phyloP scores from a whole-genome alignment of 1,140 invertebrate species.

The Atta colombica region DNA sequence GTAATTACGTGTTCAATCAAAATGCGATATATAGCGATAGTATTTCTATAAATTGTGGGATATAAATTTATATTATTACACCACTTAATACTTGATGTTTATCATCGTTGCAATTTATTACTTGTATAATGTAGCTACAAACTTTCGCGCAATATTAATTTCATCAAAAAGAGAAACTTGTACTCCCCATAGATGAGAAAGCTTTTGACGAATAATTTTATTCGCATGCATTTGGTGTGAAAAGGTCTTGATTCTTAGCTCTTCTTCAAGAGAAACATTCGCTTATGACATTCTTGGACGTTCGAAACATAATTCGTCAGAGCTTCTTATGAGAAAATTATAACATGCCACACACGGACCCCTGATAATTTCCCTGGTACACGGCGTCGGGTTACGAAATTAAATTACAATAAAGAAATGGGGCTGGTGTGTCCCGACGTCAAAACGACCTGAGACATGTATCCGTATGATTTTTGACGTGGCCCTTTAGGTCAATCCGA shows the following conservation, averaged over 20 bases:
- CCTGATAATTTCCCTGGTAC: conserved; percentile 70
- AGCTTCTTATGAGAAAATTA: conserved; percentile 63
- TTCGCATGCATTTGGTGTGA: not conserved
- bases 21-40: not conserved
- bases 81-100: not conserved
- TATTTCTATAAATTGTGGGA: not conserved
- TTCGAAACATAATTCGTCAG: conserved; percentile 15
- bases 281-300: not conserved
- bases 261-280: not conserved
- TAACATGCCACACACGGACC: conserved; percentile 39
- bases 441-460: conserved; percentile 29
- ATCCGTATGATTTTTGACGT: conserved; percentile 63
- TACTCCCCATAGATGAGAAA: too few relatives aligned
- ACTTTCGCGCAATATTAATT: conserved; percentile 2
- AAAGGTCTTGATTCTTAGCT: not conserved
- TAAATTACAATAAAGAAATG: conserved; percentile 81
- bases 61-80: conserved; percentile 42
- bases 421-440: conserved; percentile 47
- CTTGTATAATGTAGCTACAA: conserved; percentile 3
- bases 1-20: conserved; percentile 21
- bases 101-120: conserved; percentile 9
- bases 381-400: conserved; percentile 82
- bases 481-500: conserved; percentile 53
- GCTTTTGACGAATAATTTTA: not conserved
- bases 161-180: not conserved